Evolutionary conservation across 2,888 invertebrate species (phyloP).

Genomic region (Microplitis manilae): DNA sequence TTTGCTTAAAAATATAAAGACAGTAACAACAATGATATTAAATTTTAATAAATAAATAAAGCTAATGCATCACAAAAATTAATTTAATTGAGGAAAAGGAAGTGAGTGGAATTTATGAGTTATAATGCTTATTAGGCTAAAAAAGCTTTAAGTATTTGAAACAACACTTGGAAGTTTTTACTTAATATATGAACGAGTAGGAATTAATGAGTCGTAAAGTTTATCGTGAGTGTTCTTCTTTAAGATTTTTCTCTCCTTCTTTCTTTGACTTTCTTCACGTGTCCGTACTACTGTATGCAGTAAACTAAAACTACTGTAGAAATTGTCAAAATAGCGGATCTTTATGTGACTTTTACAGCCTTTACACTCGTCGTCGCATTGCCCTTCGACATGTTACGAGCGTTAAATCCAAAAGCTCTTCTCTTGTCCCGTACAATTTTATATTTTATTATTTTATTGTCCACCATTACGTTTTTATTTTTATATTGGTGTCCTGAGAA

Average conservation of each 20-base stretch:
- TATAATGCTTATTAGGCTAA: not conserved
- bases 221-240: constrained; percentile 57
- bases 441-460: constrained; percentile 46
- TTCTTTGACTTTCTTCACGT: constrained; percentile 37
- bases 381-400: constrained; percentile 57
- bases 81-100: too few species aligned
- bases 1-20: not conserved
- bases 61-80: not conserved
- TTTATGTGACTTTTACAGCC: constrained; percentile 68
- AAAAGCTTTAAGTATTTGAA: constrained; percentile 12
- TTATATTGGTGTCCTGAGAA: not conserved
- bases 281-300: constrained; percentile 6
- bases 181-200: constrained; percentile 51
- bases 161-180: constrained; percentile 40
- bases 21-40: not conserved
- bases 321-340: constrained; percentile 71
- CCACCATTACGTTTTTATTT: not conserved
- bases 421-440: constrained; percentile 44
- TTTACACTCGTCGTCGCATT: constrained; percentile 56
- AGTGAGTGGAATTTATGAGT: not conserved
- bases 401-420: constrained; percentile 64
- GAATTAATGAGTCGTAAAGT: constrained; percentile 63
- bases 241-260: constrained; percentile 11
- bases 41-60: constrained; percentile 2
- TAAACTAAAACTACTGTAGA: constrained; percentile 31